Conservation (phyloP, 2,888 invertebrate genomes). For the Lathronympha strigana region DNA sequence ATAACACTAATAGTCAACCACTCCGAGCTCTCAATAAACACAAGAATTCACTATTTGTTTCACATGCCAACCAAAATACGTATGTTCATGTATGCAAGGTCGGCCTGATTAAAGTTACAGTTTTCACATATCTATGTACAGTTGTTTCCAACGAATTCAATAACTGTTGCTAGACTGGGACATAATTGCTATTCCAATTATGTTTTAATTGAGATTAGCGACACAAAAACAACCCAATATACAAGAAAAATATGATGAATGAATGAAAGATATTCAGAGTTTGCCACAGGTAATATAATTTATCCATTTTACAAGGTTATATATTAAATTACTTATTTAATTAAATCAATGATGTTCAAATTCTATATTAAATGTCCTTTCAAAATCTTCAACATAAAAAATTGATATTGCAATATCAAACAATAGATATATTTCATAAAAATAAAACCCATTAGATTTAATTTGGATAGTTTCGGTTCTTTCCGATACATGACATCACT, state of each 20-base stretch:
- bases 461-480: not conserved
- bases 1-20: slow-evolving; percentile 43
- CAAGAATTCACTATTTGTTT: slow-evolving; percentile 54
- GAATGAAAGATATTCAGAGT: slow-evolving; percentile 47
- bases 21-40: slow-evolving; percentile 36
- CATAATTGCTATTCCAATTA: slow-evolving; percentile 48
- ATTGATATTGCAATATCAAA: not conserved
- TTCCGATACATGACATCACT: slow-evolving; percentile 10
- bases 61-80: slow-evolving; percentile 66
- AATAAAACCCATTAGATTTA: not conserved
- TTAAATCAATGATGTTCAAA: too few species aligned
- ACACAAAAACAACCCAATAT: slow-evolving; percentile 74
- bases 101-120: slow-evolving; percentile 55
- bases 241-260: slow-evolving; percentile 60
- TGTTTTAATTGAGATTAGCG: slow-evolving; percentile 47
- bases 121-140: slow-evolving; percentile 48
- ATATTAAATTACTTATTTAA: not conserved
- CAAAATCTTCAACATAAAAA: too few species aligned
- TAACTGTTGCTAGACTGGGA: slow-evolving; percentile 45
- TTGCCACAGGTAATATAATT: slow-evolving; percentile 32
- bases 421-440: too few species aligned
- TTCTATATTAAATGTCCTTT: too few species aligned
- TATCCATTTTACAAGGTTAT: slow-evolving; percentile 8
- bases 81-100: slow-evolving; percentile 67
- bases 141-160: slow-evolving; percentile 46